Base-by-base conservation (phyloP, 2,113 vertebrate species). In the Hemiprocne comata region DNA sequence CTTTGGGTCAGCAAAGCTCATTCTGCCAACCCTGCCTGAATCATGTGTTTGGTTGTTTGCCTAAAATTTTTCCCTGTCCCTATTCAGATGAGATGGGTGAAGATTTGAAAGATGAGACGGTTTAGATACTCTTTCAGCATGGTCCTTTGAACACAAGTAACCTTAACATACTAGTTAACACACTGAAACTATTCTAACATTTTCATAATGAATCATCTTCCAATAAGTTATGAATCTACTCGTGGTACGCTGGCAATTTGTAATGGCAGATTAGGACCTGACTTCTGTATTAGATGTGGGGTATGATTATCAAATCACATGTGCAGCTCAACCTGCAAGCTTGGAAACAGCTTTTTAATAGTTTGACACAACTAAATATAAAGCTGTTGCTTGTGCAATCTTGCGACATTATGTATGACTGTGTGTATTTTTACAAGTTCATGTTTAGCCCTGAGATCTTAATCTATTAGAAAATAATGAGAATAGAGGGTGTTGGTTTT, bases 1-100 rank as follows among this genome's bases (percentile, higher is more conserved):
- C 42, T 88, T 57, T 88, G 90, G 90, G 76, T 87, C 93, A 95
- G 83, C 51, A 69, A 81, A 58, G 72, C 53, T 51, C 31, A 21
- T 34, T 71, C 83, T 96, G 82, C 88, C 72, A 91, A 0, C 44
- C 7, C 65, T 75, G 75, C 42, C 82, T 84, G 73, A 71, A 53
- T 65, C 11, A 13, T 42, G 9, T 88, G 53, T 86, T 93, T 92
- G 65, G 53, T 60, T 2, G 2, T 28, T 91, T 74, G 71, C 75
- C 48, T 53, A n/a, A 70, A 57, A 40, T 31, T 85, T 74, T 74
- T 24, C 23, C 24, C 53, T 38, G 18, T 57, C 17, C 23, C 8
- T 70, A 4, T 31, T 70, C 15, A 75, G 62, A 29, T 61, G 21
- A 76, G 17, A 17, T 73, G 65, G 24, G 19, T 88, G 36, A 74